Evolutionary conservation across 2,888 invertebrate species (phyloP), one percentile per base, ranked within the genome.

Genomic region (Aphelenchoides bicaudatus): DNA sequence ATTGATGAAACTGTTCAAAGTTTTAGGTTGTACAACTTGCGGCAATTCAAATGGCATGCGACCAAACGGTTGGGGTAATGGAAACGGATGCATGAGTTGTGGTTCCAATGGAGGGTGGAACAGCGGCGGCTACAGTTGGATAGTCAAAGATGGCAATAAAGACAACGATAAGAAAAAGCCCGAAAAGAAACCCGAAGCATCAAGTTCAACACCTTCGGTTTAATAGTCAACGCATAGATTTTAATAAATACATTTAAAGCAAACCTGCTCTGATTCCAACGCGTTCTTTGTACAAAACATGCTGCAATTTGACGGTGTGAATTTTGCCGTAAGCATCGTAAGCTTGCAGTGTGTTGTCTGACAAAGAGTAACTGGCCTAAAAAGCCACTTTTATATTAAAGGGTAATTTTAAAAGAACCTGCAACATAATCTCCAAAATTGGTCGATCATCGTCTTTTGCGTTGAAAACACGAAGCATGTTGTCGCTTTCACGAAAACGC

Each of bases 251-350:
- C 16, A 13, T 51, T 80, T 91, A 91, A 0, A 92, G n/a, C n/a
- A n/a, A n/a, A n/a, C n/a, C 92, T 0, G 92, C 91, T 65, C 93
- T 84, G 19, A 93, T 91, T 1, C 96, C 96, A 0, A 96, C 93
- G 10, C 94, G 85, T 81, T 98, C 98, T 81, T 94, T 92, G 81
- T 98, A 98, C 81, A 94, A 91, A 56, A 96, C 89, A 79, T 93
- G 94, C 81, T 96, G 96, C 68, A 93, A 82, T 80, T 92, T 96
- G 57, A 96, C 86, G 0, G 98, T 98, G 83, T 98, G 96, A 73
- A 98, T 94, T 83, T 99, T 99, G 29, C 96, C 96, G 80, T 89
- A 99, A 81, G 93, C 91, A 82, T 99, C 98, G 80, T 91, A 96
- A 80, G 96, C 96, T 82, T 98, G 98, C 34, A 83, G 73, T 2